Base-by-base conservation (phyloP, 37 sponge, comb jelly and placozoan genomes). In the Hexactinellida sp. region DNA sequence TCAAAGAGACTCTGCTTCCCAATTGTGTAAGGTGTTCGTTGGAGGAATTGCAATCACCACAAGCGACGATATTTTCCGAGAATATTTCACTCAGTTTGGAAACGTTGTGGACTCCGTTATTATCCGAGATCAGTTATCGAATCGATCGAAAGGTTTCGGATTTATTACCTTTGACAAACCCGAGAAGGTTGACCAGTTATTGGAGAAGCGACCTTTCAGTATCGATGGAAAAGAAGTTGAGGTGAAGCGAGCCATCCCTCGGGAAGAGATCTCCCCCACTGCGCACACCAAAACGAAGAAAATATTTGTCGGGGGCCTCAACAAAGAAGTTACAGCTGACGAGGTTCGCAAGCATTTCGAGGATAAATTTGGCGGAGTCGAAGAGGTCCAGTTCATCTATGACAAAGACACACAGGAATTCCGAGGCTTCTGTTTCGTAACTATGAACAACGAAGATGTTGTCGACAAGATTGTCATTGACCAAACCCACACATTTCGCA, bases 71-170 rank as follows among this genome's bases (percentile, higher is more conserved):
- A 37, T 23, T 10, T 38, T 83, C 84, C 5, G 30, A n/a, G 25
- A 37, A 3, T 38, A 37, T 21, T 83, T 83, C 38, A 3, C 19
- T 13, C 3, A 10, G 32, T 83, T 35, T 38, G 84, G 84, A 10
- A 83, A 37, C 3, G 38, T 83, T 5, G 84, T 38, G 1, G 84
- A 83, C 25, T 83, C 38, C 38, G 84, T 83, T 21, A 38, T 83
- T 10, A 83, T 83, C 25, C 38, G 84, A 10, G 84, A 83, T 38
- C 39, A 83, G 10, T 7, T 63, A n/a, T 37, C 39, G 19, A 83
- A 83, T n/a, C 84, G 84, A 9, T 83, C 84, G 24, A 83, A 38
- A 83, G 84, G 84, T 28, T 83, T 83, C 25, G 84, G 84, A 37
- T 83, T 83, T 83, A 28, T 83, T 21, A 83, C 38, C 24, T 83